These are phyloP conservation scores for Aporophyla nigra DNA, from an alignment of 2,888 invertebrate genomes.

Conservation along the genomic window DNA sequence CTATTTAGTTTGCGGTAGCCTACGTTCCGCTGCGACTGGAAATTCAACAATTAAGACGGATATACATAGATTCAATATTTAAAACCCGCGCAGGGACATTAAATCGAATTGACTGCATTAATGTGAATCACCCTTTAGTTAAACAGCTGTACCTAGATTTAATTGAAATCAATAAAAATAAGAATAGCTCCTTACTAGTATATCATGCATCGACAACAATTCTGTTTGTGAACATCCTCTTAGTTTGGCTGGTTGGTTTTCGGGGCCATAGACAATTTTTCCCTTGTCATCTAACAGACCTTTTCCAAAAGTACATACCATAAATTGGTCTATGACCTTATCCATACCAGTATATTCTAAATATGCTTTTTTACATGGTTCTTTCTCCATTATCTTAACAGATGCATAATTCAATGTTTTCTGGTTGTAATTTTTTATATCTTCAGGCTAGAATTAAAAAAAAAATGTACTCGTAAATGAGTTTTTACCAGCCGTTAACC, in stretches of 20 bases:
- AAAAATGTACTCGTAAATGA: background rate
- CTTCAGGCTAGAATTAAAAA: background rate
- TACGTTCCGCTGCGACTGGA: too few species aligned
- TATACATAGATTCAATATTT: too few species aligned
- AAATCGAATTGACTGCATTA: background rate
- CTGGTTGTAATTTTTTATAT: background rate
- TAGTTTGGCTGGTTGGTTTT: background rate
- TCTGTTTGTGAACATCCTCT: background rate
- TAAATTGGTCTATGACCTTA: background rate
- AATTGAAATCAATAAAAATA: background rate
- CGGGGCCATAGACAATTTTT: background rate
- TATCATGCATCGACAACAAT: background rate
- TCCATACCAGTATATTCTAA: background rate
- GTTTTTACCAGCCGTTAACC: background rate
- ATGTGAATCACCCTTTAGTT: too few species aligned
- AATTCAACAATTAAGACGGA: too few species aligned
- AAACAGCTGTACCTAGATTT: background rate
- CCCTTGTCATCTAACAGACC: slow-evolving; percentile 1
- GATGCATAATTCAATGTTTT: background rate
- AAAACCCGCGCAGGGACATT: too few species aligned
- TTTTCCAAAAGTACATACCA: background rate
- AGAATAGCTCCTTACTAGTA: background rate
- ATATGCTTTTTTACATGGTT: background rate
- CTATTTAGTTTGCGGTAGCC: too few species aligned
- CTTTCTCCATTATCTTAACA: background rate